Evolutionary conservation across 1,140 invertebrate genomes (phyloP).

Genomic region (Vanessa tameamea): DNA sequence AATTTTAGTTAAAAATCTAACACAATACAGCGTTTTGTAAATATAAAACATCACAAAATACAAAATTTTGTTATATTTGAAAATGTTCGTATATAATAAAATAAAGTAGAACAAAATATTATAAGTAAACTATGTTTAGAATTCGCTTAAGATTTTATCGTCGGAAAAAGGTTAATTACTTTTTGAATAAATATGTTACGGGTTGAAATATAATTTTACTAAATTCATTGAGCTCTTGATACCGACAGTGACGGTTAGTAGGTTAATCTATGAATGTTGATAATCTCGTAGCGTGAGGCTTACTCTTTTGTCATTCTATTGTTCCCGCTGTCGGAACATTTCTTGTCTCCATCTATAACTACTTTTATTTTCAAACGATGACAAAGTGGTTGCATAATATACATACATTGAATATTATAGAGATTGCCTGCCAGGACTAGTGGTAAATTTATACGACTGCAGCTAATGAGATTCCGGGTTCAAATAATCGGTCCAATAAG

Average conservation of each 20-base stretch:
- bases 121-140: too few relatives aligned
- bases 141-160: too few relatives aligned
- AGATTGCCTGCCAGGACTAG: too few relatives aligned
- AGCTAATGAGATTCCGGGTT: too few relatives aligned
- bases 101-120: too few relatives aligned
- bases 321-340: slow-evolving; percentile 36
- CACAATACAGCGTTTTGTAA: too few relatives aligned
- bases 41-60: too few relatives aligned
- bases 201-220: background rate
- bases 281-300: slow-evolving; percentile 35
- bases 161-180: background rate
- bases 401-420: slow-evolving; percentile 15
- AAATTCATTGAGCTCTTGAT: slow-evolving; percentile 32
- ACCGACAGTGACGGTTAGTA: slow-evolving; percentile 30
- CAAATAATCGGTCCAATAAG: too few relatives aligned
- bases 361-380: slow-evolving; percentile 29
- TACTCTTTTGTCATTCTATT: slow-evolving; percentile 38
- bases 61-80: too few relatives aligned
- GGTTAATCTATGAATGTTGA: slow-evolving; percentile 33
- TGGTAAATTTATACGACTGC: too few relatives aligned
- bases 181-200: background rate
- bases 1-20: too few relatives aligned
- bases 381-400: slow-evolving; percentile 21
- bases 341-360: slow-evolving; percentile 27
- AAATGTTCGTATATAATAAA: too few relatives aligned